These are phyloP conservation scores for Eonycteris spelaea DNA, from an alignment of 2,113 vertebrate species.

Conservation along the genomic window DNA sequence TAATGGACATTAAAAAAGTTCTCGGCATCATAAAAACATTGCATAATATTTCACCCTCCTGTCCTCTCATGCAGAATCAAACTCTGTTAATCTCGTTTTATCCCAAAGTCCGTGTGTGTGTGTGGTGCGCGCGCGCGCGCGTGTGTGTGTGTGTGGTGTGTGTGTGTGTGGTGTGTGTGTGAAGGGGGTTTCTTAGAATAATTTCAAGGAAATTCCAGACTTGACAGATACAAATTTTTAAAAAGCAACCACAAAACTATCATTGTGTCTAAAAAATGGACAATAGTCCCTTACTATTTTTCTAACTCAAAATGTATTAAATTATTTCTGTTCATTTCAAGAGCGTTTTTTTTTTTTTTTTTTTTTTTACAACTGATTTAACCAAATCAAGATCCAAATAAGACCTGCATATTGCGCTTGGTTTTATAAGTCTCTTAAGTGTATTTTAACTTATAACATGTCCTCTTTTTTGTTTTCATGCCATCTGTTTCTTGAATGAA, in stretches of 20 bases:
- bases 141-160: background rate
- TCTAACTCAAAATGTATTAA: background rate
- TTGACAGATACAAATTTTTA: background rate
- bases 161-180: background rate
- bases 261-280: background rate
- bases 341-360: background rate
- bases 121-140: too few relatives aligned
- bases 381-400: background rate
- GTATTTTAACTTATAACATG: background rate
- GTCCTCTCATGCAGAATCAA: background rate
- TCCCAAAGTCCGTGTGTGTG: background rate
- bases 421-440: background rate
- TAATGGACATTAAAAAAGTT: background rate
- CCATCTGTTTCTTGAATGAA: background rate
- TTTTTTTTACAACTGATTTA: background rate
- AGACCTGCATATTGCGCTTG: background rate
- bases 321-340: background rate
- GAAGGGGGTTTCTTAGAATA: background rate
- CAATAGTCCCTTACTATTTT: background rate
- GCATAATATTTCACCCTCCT: rapidly evolving
- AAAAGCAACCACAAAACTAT: background rate
- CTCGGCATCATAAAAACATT: background rate
- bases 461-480: background rate
- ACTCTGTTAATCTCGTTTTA: background rate
- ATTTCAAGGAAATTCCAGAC: background rate